Evolutionary conservation across 1,140 invertebrate genomes (phyloP), one percentile per base, ranked within the genome.

Genomic region (Lepidostoma basale): DNA sequence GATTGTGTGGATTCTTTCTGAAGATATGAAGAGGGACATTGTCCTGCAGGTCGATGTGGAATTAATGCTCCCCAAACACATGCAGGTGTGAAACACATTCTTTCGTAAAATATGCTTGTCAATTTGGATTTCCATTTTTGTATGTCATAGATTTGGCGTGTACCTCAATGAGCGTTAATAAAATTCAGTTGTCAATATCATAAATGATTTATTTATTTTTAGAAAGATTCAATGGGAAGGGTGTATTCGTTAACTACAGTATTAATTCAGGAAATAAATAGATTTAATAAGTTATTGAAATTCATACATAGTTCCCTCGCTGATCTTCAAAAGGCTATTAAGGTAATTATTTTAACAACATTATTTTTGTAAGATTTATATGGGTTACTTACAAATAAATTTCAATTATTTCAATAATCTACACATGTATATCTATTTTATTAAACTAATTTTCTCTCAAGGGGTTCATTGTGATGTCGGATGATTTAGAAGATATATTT

Each of bases 391-490:
- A n/a, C n/a, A n/a, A n/a, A n/a, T n/a, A n/a, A n/a, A n/a, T n/a
- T n/a, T n/a, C n/a, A n/a, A n/a, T n/a, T n/a, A n/a, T n/a, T n/a
- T n/a, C n/a, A n/a, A n/a, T n/a, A n/a, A n/a, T n/a, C n/a, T n/a
- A n/a, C n/a, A n/a, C n/a, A n/a, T 49, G 5, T 9, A 25, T 23
- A 28, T 44, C 16, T 54, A 14, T 0, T 20, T 20, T n/a, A 25
- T 22, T 40, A n/a, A n/a, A n/a, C n/a, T n/a, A n/a, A n/a, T n/a
- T 44, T 44, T 8, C 42, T n/a, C 42, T 58, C 33, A 59, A 82
- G 83, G 93, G 93, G 36, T 85, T 95, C 44, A 89, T 95, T 12
- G 91, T 95, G 1, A 96, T 96, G 94, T 94, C 92, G 28, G 92
- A 95, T 67, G 86, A 88, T 39, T 82, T 95, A 65, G 94, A 96